Evolutionary conservation across 2,888 invertebrate genomes (phyloP).

Genomic region (Apantesis nais): DNA sequence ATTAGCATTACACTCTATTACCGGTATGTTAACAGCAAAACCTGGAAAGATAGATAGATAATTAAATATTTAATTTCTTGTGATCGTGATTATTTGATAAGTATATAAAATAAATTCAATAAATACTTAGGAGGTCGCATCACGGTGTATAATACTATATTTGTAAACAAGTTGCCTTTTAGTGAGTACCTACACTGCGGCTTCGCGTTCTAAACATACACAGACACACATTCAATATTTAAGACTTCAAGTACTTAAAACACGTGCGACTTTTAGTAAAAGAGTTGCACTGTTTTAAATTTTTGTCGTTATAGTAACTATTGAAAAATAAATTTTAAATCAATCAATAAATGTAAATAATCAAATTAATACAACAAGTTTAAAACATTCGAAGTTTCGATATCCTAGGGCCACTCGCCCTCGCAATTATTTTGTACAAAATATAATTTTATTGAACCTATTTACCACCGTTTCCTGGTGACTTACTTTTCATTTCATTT

Average conservation of each 20-base stretch:
- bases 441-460: too few relatives aligned
- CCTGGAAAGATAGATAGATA: too few relatives aligned
- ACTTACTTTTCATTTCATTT: too few relatives aligned
- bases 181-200: conserved; percentile 61
- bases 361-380: neutral
- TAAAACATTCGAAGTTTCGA: too few relatives aligned
- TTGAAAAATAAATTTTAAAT: neutral
- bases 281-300: too few relatives aligned
- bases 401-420: too few relatives aligned
- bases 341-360: neutral
- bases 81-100: too few relatives aligned
- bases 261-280: neutral
- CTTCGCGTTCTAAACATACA: conserved; percentile 46
- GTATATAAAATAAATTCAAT: conserved; percentile 18
- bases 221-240: conserved; percentile 15
- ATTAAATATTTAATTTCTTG: too few relatives aligned
- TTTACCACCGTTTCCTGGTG: too few relatives aligned
- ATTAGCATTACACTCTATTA: too few relatives aligned
- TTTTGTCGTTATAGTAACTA: neutral
- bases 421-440: too few relatives aligned
- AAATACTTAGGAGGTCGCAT: conserved; percentile 18
- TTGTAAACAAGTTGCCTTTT: conserved; percentile 68
- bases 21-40: too few relatives aligned
- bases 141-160: conserved; percentile 32
- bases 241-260: neutral